Conservation (phyloP, 1,140 invertebrate species). For the Trichonephila clavata region DNA sequence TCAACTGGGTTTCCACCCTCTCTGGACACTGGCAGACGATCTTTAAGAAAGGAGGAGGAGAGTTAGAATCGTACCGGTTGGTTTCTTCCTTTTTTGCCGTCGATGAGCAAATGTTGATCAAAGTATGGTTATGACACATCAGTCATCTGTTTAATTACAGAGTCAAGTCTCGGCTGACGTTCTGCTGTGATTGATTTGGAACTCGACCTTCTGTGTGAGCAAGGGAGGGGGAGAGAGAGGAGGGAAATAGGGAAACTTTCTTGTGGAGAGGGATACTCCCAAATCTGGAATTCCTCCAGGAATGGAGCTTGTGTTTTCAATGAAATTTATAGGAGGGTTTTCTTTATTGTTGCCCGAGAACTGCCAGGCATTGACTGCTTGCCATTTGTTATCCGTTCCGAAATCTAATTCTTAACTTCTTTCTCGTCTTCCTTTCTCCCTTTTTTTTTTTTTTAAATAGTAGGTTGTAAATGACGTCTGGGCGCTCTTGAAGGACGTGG, state of each 20-base stretch:
- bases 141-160: slow-evolving; percentile 65
- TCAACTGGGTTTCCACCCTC: slow-evolving; percentile 37
- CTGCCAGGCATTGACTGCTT: background rate
- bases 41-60: background rate
- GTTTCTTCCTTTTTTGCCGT: background rate
- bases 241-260: background rate
- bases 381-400: slow-evolving; percentile 43
- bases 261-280: slow-evolving; percentile 55
- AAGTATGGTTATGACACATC: slow-evolving; percentile 63
- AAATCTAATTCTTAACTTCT: slow-evolving; percentile 34
- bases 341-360: slow-evolving; percentile 37
- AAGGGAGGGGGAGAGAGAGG: background rate
- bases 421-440: too few species aligned
- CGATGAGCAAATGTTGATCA: slow-evolving; percentile 54
- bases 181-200: slow-evolving; percentile 61
- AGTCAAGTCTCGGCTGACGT: slow-evolving; percentile 46
- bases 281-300: slow-evolving; percentile 68
- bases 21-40: background rate
- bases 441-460: background rate
- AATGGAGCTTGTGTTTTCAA: slow-evolving; percentile 7
- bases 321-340: slow-evolving; percentile 17
- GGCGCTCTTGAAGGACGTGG: background rate
- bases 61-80: slow-evolving; percentile 16
- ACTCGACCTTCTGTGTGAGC: slow-evolving; percentile 56
- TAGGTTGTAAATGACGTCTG: background rate